Evolutionary conservation across 2,113 vertebrate genomes (phyloP), one percentile per base, ranked within the genome.

Genomic region (Hipposideros armiger): DNA sequence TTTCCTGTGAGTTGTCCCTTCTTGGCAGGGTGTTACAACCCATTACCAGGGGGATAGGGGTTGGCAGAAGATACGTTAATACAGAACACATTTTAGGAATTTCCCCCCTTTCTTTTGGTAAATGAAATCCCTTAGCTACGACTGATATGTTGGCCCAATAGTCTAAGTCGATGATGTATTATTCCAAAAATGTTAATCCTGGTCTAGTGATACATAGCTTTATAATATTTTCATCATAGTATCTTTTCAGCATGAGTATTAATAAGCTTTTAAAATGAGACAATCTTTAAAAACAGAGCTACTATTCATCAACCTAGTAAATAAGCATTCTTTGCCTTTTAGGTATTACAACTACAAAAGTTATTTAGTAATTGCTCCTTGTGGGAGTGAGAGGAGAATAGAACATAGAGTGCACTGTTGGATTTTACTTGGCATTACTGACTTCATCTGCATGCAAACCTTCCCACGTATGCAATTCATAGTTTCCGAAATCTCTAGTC

Each of bases 181-280:
- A 67, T 82, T 92, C 50, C 20, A 92, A 69, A 50, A 50, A 82
- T 83, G 30, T 77, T 42, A 92, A 88, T 85, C 36, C 42, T 67
- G 32, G 42, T 81, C 26, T 83, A 76, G 36, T 40, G 50, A 74
- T 47, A 69, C 11, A 66, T 87, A 42, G 32, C 82, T 82, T 87
- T 58, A 74, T 81, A 80, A 50, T 74, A 81, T 81, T 58, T 95
- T 87, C 32, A 82, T 92, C n/a, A 67, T 40, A 30, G 24, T 82
- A 66, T 69, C 56, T 73, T 52, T 56, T 87, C 28, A 82, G 60
- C n/a, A 52, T 74, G 67, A 81, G n/a, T 76, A 62, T 66, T 66
- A 92, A 45, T 70, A 90, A 88, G 50, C 26, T 85, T 95, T 91
- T 60, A 73, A 82, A 95, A 72, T 87, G 85, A 76, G 30, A 50